Base-by-base conservation (phyloP, 2,113 vertebrate species). In the Spermophilus dauricus region DNA sequence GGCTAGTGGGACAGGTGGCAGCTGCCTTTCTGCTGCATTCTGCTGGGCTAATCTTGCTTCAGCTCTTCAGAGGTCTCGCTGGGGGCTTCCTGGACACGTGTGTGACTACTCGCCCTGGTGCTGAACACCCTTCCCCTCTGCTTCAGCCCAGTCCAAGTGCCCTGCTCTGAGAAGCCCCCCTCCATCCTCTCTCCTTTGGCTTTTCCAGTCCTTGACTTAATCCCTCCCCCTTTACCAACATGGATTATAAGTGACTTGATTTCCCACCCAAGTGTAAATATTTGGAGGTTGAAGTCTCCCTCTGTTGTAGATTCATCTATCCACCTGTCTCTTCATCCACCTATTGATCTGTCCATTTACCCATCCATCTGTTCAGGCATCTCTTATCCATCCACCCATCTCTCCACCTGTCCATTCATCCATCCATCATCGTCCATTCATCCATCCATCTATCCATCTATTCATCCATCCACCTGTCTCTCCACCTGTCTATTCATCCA, bases 61-160 rank as follows among this genome's bases (percentile, higher is more conserved):
- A 0, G 18, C 32, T 14, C 3, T 26, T 10, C 10, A 2, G 28
- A 5, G 18, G 34, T 18, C 5, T 1, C 20, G 5, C 4, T 6
- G 10, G 24, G 5, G 13, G 39, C 78, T 63, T 51, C 86, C 24
- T 10, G n/a, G 48, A 16, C 0, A 1, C 0, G 0, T 1, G 0
- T 3, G 24, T 1, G 0, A 2, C 67, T 51, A 32, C 45, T 2
- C 0, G 1, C 20, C 45, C 37, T 51, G 24, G 73, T 32, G n/a
- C 73, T 12, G 20, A 51, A n/a, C 0, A 2, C 45, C 30, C 13
- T 32, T 58, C 75, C 16, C 30, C 53, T 56, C 4, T 58, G 39
- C 80, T 39, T 48, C 39, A 18, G 42, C 39, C 14, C n/a, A 0
- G 34, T 13, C 48, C 78, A 45, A 9, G 3, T 0, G 30, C 12